Percentiles rank a stretch among this genome's conserved stretches.
Evolutionary conservation across 35 echinoderm and acorn worm genomes (phyloP).

Genomic region (Lytechinus variegatus): DNA sequence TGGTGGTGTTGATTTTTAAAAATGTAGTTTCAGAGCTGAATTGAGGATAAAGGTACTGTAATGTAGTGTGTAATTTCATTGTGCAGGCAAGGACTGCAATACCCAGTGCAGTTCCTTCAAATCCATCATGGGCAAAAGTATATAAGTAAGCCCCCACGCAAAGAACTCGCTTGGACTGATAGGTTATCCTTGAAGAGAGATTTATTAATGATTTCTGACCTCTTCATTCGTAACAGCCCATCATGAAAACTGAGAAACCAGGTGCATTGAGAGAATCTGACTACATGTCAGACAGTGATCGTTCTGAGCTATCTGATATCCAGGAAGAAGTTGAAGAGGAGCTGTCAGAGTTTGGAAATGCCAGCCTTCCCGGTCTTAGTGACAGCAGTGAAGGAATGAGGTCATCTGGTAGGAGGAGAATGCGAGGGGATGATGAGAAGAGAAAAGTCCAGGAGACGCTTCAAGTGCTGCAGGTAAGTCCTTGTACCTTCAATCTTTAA

Average conservation of each 20-base stretch:
- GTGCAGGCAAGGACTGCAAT: too few relatives aligned
- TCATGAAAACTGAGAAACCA: slow-evolving; percentile 25
- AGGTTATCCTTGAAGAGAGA: neutral
- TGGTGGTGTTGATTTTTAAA: too few relatives aligned
- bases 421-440: slow-evolving; percentile 69
- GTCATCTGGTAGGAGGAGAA: slow-evolving; percentile 44
- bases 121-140: too few relatives aligned
- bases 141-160: too few relatives aligned
- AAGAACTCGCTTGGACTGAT: too few relatives aligned
- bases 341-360: slow-evolving; percentile 85
- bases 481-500: neutral
- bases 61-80: too few relatives aligned
- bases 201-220: neutral
- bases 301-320: slow-evolving; percentile 95
- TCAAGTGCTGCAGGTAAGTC: slow-evolving; percentile 49
- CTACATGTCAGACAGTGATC: slow-evolving; percentile 88
- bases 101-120: too few relatives aligned
- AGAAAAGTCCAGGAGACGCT: slow-evolving; percentile 76
- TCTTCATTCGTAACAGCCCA: slow-evolving; percentile 1
- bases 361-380: slow-evolving; percentile 70
- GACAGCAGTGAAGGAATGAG: slow-evolving; percentile 63
- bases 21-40: too few relatives aligned
- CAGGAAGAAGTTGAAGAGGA: slow-evolving; percentile 94
- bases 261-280: slow-evolving; percentile 58
- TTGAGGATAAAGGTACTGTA: too few relatives aligned